Percentiles rank a stretch among this genome's conserved stretches.
Conservation (phyloP, 2,888 invertebrate species). For the Sinhomidia bicolor region DNA sequence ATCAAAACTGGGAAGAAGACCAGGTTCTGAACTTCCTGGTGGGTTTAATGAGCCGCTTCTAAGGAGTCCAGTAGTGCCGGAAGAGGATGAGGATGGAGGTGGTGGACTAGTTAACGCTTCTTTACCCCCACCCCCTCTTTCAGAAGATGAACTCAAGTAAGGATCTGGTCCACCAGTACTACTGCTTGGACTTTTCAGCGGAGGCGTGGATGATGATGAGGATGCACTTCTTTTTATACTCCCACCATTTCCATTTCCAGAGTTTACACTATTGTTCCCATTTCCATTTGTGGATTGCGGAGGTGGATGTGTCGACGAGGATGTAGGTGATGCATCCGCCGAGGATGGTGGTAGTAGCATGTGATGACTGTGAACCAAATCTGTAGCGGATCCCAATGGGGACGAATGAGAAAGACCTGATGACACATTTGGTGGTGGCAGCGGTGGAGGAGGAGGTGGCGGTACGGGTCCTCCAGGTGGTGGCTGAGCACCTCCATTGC, state of each 20-base stretch:
- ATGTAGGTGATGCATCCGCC: conserved; percentile 3
- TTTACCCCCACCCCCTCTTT: conserved; percentile 6
- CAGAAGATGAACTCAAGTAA: conserved; percentile 27
- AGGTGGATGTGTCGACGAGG: conserved; percentile 37
- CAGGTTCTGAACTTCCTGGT: conserved; percentile 28
- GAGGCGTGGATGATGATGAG: conserved; percentile 73
- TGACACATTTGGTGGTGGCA: conserved; percentile 47
- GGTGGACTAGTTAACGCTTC: conserved; percentile 55
- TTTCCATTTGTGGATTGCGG: conserved; percentile 34
- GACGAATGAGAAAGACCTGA: conserved; percentile 48
- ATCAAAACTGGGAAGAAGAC: conserved; percentile 74
- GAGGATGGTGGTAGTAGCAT: conserved; percentile 59
- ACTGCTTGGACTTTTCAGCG: conserved; percentile 75
- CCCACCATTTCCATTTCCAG: conserved; percentile 10
- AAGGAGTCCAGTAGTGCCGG: conserved; percentile 32
- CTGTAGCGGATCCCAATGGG: conserved; percentile 52
- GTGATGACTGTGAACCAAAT: conserved; percentile 67
- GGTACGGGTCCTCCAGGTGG: conserved; percentile 51
- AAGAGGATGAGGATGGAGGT: conserved; percentile 32
- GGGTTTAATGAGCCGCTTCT: conserved; percentile 22
- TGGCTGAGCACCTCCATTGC: conserved; percentile 58
- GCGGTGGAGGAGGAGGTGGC: conserved; percentile 66
- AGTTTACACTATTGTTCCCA: neutral
- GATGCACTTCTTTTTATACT: conserved; percentile 58
- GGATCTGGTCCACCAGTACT: conserved; percentile 24